Conservation (phyloP, 2,888 invertebrate species). For the Cyclophora albipunctata region DNA sequence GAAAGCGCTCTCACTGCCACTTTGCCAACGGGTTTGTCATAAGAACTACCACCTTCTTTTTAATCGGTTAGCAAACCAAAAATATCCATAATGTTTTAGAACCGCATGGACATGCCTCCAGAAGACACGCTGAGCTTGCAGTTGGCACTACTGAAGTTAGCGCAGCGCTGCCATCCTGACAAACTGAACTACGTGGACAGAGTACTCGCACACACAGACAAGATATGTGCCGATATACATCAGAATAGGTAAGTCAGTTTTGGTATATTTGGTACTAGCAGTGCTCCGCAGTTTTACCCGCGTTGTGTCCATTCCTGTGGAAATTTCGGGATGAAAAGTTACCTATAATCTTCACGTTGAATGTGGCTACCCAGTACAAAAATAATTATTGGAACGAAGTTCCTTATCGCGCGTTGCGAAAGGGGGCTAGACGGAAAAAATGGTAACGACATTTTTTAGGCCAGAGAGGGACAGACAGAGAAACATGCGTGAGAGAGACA, state of each 20-base stretch:
- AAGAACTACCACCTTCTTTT: background rate
- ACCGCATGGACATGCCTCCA: constrained; percentile 93
- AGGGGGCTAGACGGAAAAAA: too few species aligned
- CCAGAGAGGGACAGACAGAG: too few species aligned
- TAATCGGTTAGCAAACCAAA: background rate
- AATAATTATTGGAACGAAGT: too few species aligned
- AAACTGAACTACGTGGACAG: constrained; percentile 96
- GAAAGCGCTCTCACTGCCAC: too few species aligned
- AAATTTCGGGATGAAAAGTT: background rate
- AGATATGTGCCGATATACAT: constrained; percentile 91
- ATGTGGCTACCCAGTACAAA: too few species aligned
- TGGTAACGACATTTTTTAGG: too few species aligned
- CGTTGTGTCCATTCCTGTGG: background rate
- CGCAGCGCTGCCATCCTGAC: constrained; percentile 97
- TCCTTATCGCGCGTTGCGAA: too few species aligned
- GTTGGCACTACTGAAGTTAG: constrained; percentile 93
- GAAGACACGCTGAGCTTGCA: constrained; percentile 98
- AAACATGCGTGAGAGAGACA: too few species aligned
- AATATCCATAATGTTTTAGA: constrained; percentile 61
- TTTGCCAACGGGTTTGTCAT: too few species aligned
- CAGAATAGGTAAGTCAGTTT: constrained; percentile 79
- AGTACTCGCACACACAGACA: constrained; percentile 92
- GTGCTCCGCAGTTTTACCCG: too few species aligned
- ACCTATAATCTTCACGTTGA: too few species aligned
- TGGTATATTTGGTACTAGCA: background rate